Evolutionary conservation across 2,113 vertebrate species (phyloP), one percentile per base, ranked within the genome.

Genomic region (Chaetodon auriga): DNA sequence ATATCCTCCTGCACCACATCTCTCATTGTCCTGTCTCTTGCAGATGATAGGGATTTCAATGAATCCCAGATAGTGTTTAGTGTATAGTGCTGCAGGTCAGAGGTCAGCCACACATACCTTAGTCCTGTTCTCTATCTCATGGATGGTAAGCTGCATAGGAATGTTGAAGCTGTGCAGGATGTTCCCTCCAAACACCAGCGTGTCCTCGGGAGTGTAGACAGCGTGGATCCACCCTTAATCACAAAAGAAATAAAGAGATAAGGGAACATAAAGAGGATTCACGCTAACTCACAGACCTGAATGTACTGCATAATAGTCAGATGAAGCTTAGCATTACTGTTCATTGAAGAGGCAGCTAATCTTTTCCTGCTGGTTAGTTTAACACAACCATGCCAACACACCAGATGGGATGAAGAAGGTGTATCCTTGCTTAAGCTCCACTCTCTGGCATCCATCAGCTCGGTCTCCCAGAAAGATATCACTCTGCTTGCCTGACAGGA

Each of bases 161-260:
- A 99, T 97, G 95, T 99, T 99, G 92, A 99, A 99, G 93, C 98
- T 99, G 95, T 99, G 98, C 89, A 99, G 95, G 92, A 99, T 97
- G 95, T 99, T 99, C 81, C 98, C 98, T 60, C 98, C 98, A 61
- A 99, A 99, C 83, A 99, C 98, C 94, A 99, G 94, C 1, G 98
- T 97, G 94, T 99, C 98, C 90, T 97, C 96, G 0, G 97, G 97
- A 64, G 98, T 99, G 93, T 99, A 99, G 85, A 99, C 98, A 0
- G 98, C 98, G 68, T 99, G 98, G 84, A 99, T 99, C 98, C 98
- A 99, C 63, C 98, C 98, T 99, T 83, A 64, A 89, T 58, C 8
- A 49, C 19, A 78, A 70, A 81, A 58, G 30, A 30, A 30, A 30
- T 30, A 65, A 23, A 54, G 45, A 66, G 2, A 62, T 53, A 5